Evolutionary conservation across 1,140 invertebrate species (phyloP), one percentile per base, ranked within the genome.

Genomic region (Drosophila sturtevanti): DNA sequence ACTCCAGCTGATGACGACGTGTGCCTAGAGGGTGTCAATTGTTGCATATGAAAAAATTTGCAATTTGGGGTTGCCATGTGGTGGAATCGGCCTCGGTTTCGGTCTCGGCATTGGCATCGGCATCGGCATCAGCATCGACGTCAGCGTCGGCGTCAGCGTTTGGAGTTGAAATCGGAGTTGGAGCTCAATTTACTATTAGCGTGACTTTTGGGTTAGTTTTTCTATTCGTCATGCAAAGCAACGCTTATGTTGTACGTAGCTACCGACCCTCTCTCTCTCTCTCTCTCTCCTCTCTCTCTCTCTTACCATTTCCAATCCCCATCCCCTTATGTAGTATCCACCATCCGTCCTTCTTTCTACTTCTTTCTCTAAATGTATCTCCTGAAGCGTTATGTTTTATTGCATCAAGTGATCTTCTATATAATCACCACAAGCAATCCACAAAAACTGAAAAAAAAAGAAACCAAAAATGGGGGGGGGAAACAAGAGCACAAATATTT

Each of bases 151-250:
- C 5, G 27, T 31, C 7, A 6, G 27, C 4, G 7, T 4, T 31
- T 31, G 63, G 44, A 66, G 52, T 80, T 64, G 55, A 44, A 73
- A 65, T 81, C 31, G 62, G 44, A 75, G 81, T 74, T 77, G 69
- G 73, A 68, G 74, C 79, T 87, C 84, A 87, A 87, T 87, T 87
- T 87, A 87, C 68, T 87, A 87, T 87, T 87, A 89, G 84, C 84
- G 84, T 87, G 84, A 89, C 84, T 87, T 87, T 87, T 89, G 79
- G 84, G 77, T 87, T 87, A 87, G 84, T 89, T 87, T 89, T 87
- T 87, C 72, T 89, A 89, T 89, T 89, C 82, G 84, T 87, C 82
- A 86, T 86, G 81, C 82, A 87, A 87, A 85, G 78, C 81, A 85
- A 73, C 77, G 81, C 77, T 85, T 85, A 86, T 81, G 35, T 34